Percentiles rank a stretch among this genome's conserved stretches.
Conservation (phyloP, 2,797 vertebrate species). For the Glyptemys insculpta region DNA sequence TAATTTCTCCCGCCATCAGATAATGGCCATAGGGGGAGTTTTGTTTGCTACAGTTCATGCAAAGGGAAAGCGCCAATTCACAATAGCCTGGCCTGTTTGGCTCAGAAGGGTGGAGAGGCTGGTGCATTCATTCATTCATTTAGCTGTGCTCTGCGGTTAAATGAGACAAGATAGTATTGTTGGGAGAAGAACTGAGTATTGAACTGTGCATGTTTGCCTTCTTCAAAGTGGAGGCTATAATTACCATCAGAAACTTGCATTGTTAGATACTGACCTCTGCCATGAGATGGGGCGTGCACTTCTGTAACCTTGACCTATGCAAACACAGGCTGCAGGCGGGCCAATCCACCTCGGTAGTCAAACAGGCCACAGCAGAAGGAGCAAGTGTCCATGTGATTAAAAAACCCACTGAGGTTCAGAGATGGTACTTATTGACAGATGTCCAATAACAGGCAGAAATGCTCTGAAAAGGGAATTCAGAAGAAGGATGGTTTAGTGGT, state of each 20-base stretch:
- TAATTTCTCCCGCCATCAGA: neutral
- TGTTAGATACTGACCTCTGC: constrained; percentile 40
- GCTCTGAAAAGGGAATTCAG: neutral
- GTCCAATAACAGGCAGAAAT: neutral
- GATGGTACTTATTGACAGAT: neutral
- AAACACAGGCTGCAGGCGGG: neutral
- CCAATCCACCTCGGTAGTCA: neutral
- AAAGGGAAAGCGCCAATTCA: neutral
- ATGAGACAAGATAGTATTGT: neutral
- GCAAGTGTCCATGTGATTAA: neutral
- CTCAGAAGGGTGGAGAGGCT: neutral
- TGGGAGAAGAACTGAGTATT: constrained; percentile 6
- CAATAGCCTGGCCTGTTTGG: neutral
- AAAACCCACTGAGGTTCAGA: neutral
- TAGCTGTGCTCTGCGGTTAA: neutral
- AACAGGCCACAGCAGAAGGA: constrained; percentile 33
- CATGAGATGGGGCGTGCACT: neutral
- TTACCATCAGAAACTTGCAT: neutral
- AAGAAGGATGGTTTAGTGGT: neutral
- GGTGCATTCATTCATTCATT: neutral
- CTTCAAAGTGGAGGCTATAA: constrained; percentile 20
- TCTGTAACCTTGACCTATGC: constrained; percentile 34
- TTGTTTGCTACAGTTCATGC: neutral
- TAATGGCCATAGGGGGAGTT: neutral
- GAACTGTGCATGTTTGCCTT: constrained; percentile 8